These are phyloP conservation scores for Cosmorhoe ocellata DNA, from an alignment of 2,888 invertebrate species.

Conservation along the genomic window DNA sequence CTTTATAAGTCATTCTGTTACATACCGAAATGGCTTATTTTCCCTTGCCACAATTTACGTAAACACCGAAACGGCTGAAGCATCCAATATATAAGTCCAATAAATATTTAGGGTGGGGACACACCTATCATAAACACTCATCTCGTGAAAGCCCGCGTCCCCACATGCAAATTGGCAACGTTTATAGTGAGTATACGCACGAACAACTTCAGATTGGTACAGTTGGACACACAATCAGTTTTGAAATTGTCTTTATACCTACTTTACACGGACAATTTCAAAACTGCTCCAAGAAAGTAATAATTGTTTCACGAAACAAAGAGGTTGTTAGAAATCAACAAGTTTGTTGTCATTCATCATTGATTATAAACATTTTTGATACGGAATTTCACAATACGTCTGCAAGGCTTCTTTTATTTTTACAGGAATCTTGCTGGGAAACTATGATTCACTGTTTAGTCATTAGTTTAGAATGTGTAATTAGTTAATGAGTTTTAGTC, in stretches of 20 bases:
- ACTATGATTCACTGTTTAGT: too few species aligned
- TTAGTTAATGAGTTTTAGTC: too few species aligned
- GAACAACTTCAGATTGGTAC: slow-evolving; percentile 32
- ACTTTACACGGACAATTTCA: too few species aligned
- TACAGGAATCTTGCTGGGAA: neutral
- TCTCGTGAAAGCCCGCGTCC: slow-evolving; percentile 66
- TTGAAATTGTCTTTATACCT: neutral
- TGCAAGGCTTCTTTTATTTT: neutral
- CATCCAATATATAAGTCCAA: slow-evolving; percentile 36
- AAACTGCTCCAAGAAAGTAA: too few species aligned
- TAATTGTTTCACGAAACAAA: neutral
- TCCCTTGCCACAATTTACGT: slow-evolving; percentile 26
- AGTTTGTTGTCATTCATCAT: neutral
- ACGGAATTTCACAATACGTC: neutral
- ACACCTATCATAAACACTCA: slow-evolving; percentile 61
- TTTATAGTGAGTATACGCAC: slow-evolving; percentile 60
- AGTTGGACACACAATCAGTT: slow-evolving; percentile 8
- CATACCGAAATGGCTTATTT: slow-evolving; percentile 27
- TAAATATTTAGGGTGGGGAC: slow-evolving; percentile 39
- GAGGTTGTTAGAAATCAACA: neutral
- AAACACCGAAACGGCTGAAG: slow-evolving; percentile 28
- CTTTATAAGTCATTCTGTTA: slow-evolving; percentile 27
- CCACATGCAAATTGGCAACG: slow-evolving; percentile 72
- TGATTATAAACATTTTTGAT: neutral
- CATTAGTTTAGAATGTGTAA: too few species aligned